These are phyloP conservation scores for Tachystola acroxantha DNA, from an alignment of 2,888 invertebrate genomes.

Conservation along the genomic window DNA sequence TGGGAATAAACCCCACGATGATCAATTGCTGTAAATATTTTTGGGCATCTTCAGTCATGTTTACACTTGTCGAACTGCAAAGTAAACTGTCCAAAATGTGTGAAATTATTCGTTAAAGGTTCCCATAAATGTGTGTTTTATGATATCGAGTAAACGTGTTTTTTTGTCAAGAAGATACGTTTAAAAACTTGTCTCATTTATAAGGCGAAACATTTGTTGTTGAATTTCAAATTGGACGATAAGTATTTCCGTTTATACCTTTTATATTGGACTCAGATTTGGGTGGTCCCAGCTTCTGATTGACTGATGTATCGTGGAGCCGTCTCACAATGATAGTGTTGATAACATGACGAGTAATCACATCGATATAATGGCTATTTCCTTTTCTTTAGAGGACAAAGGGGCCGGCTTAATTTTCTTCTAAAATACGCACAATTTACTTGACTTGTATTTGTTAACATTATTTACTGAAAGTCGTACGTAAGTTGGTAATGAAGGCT, in stretches of 20 bases:
- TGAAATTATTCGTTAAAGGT: constrained; percentile 14
- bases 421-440: no score
- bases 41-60: constrained; percentile 12
- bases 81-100: constrained; percentile 23
- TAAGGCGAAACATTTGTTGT: constrained; percentile 11
- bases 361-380: constrained; percentile 7
- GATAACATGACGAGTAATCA: constrained; percentile 34
- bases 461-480: no score
- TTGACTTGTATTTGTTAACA: no score
- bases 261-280: constrained; percentile 18
- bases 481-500: no score
- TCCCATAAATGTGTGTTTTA: constrained; percentile 16
- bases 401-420: no score
- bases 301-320: constrained; percentile 29
- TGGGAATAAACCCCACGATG: no score
- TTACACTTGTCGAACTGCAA: constrained; percentile 24
- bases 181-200: neutral
- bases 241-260: constrained; percentile 20
- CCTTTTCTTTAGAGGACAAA: neutral
- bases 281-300: constrained; percentile 52
- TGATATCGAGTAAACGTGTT: neutral
- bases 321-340: constrained; percentile 31
- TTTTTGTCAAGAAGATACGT: neutral
- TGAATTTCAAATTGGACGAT: constrained; percentile 17
- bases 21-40: neutral